Percentiles rank a stretch among this genome's conserved stretches.
These are phyloP conservation scores for Pygocentrus nattereri DNA, from an alignment of 2,797 vertebrate species.

Conservation along the genomic window DNA sequence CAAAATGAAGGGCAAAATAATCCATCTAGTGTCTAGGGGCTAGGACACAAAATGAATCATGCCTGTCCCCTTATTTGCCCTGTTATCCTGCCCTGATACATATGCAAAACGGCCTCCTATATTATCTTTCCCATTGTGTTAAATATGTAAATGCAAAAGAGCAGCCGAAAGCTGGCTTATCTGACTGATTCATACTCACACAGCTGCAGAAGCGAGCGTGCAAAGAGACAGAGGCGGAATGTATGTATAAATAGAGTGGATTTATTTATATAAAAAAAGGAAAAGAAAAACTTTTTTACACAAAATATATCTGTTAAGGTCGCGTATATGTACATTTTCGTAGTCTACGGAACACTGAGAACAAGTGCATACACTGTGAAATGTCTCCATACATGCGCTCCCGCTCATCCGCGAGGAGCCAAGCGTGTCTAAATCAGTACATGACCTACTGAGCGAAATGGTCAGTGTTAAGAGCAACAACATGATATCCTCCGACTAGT, in stretches of 20 bases:
- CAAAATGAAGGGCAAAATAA: slow-evolving; percentile 67
- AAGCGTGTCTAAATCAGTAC: slow-evolving; percentile 69
- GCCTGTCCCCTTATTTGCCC: not conserved
- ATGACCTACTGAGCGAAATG: slow-evolving; percentile 45
- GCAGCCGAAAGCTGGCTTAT: not conserved
- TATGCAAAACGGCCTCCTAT: not conserved
- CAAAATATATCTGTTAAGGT: slow-evolving; percentile 90
- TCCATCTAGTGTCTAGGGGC: slow-evolving; percentile 2
- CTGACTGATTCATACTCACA: slow-evolving; percentile 58
- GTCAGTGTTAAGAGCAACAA: slow-evolving; percentile 58
- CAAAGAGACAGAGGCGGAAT: slow-evolving; percentile 21
- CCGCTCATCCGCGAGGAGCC: slow-evolving; percentile 75
- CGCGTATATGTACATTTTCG: slow-evolving; percentile 82
- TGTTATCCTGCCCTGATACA: not conserved
- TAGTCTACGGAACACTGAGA: slow-evolving; percentile 77
- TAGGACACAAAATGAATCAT: not conserved
- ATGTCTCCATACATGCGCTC: slow-evolving; percentile 79
- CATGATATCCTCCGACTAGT: slow-evolving; percentile 40
- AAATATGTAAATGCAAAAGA: not conserved
- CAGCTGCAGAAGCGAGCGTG: not conserved
- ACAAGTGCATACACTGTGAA: slow-evolving; percentile 90
- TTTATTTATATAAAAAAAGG: slow-evolving; percentile 84
- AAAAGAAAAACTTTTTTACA: slow-evolving; percentile 73
- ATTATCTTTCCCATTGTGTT: not conserved
- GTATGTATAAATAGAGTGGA: slow-evolving; percentile 85